Base-by-base conservation (phyloP, 2,888 invertebrate genomes). In the Chymomyza procnemis region DNA sequence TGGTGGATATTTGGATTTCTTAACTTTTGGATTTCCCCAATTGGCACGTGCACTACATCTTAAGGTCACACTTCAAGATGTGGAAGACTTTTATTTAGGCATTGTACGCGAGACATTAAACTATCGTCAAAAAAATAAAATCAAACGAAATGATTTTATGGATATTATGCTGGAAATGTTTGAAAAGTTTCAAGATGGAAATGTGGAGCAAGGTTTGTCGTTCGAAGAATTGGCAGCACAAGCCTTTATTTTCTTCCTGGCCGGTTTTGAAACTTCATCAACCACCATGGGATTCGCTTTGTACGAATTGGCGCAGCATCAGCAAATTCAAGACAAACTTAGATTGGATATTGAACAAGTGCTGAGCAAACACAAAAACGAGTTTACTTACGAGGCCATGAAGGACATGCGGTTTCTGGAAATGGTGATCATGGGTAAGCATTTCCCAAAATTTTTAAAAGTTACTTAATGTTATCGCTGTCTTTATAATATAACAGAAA, bases 181-280 rank as follows among this genome's bases (percentile, higher is more conserved):
- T 76, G 83, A 47, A 93, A 93, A 76, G 94, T 94, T 65, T 4
- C 88, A 86, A 12, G 87, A 94, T 93, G 4, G 41, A n/a, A 16
- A 54, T 5, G 59, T 41, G 0, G 54, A 67, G 9, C 64, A 67
- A 9, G 66, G 67, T 8, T 50, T 85, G 22, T 75, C 77, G 1
- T 41, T 85, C 2, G 76, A 83, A 18, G 75, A 87, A 60, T 61
- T 85, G 5, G 76, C 81, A 0, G 85, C 84, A 3, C 81, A 87
- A 34, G 74, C 75, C 1, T 85, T 80, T 57, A 62, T 85, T 4
- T 87, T 87, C 61, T 85, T 79, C 54, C 8, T 79, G 21, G 87
- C 93, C 22, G 94, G 94, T 0, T 94, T 93, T 75, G 94, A 94
- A 85, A 94, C 93, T 0, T 93, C 93, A 0, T 93, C 94, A 0